Percentiles rank a stretch among this genome's conserved stretches.
Conservation (phyloP, 2,113 vertebrate species). For the Aspidoscelis tigris region DNA sequence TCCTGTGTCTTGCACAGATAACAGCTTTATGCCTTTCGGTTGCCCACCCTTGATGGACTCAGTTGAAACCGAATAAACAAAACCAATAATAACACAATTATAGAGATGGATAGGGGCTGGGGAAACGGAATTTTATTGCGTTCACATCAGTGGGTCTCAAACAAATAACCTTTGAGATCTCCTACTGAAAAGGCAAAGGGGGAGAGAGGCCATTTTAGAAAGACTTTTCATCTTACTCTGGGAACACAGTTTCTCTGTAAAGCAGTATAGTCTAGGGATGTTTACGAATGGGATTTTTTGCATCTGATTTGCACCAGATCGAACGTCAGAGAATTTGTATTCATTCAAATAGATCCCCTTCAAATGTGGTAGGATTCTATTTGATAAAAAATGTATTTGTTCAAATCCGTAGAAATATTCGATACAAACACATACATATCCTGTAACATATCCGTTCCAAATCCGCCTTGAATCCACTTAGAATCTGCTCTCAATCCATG, state of each 20-base stretch:
- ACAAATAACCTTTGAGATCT: conserved; percentile 41
- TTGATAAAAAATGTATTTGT: too few relatives aligned
- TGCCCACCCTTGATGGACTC: background rate
- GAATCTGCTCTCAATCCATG: too few relatives aligned
- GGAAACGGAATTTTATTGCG: conserved; percentile 41
- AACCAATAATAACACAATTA: background rate
- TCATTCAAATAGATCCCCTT: too few relatives aligned
- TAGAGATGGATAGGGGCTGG: background rate
- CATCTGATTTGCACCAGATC: too few relatives aligned
- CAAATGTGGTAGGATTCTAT: too few relatives aligned
- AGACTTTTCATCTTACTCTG: conserved; percentile 13
- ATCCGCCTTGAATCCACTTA: too few relatives aligned
- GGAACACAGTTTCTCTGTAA: conserved; percentile 1
- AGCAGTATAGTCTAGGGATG: background rate
- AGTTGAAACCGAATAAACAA: conserved; percentile 6
- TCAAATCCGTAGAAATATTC: too few relatives aligned
- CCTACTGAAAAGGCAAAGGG: conserved; percentile 21
- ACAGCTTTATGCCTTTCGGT: conserved; percentile 5
- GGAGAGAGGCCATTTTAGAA: conserved; percentile 25
- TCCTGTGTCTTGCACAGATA: conserved; percentile 15
- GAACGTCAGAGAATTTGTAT: too few relatives aligned
- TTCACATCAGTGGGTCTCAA: conserved; percentile 40
- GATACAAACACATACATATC: too few relatives aligned
- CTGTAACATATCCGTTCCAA: too few relatives aligned
- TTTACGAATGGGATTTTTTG: too few relatives aligned